A percentile compares a stretch with the other conserved stretches of the same genome.
phyloP scores from a whole-genome alignment of 2,113 vertebrate species.

The Pachyramphus minor region DNA sequence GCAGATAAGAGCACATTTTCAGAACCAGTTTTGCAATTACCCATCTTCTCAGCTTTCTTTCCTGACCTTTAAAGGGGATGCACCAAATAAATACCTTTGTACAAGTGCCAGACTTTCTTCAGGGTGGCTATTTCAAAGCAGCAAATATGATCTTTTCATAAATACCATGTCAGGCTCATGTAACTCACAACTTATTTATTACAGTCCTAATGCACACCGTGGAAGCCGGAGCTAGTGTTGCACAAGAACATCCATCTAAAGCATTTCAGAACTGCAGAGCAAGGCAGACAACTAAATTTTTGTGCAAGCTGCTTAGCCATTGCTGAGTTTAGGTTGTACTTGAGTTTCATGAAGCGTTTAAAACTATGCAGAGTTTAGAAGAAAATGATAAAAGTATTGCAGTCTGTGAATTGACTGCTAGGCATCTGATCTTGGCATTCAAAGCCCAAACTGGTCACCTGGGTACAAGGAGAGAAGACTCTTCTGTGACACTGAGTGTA shows the following conservation, averaged over 20 bases:
- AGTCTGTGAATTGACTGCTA: background rate
- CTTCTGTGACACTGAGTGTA: background rate
- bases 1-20: constrained; percentile 57
- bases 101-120: background rate
- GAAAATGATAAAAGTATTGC: background rate
- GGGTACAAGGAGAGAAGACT: background rate
- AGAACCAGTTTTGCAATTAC: constrained; percentile 50
- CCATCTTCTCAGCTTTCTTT: constrained; percentile 46
- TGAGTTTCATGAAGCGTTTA: background rate
- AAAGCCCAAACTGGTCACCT: background rate
- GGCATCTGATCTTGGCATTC: background rate
- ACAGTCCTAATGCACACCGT: constrained; percentile 9
- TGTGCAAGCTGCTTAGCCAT: background rate
- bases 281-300: background rate
- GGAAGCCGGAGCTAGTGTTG: background rate
- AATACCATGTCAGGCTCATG: constrained; percentile 32
- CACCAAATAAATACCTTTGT: background rate
- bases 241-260: constrained; percentile 24
- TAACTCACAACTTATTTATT: constrained; percentile 29
- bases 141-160: constrained; percentile 42
- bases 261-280: background rate
- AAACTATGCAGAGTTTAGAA: background rate
- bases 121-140: constrained; percentile 43
- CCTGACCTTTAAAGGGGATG: constrained; percentile 60
- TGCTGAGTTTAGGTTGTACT: background rate